Evolutionary conservation across 2,113 vertebrate species (phyloP).

Genomic region (Sialia sialis): DNA sequence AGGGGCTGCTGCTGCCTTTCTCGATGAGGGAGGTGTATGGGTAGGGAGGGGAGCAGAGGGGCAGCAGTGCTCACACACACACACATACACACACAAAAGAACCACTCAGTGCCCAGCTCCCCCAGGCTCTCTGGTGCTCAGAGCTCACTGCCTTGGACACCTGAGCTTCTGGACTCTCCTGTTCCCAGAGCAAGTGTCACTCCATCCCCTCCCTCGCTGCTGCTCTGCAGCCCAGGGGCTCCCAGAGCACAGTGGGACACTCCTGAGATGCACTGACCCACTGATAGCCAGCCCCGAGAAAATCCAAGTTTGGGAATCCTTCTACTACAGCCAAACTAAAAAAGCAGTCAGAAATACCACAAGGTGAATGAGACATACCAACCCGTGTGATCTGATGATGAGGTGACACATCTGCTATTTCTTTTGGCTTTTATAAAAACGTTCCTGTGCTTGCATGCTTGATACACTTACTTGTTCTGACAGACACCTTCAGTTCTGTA

Average conservation of each 20-base stretch:
- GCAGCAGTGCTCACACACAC: background rate
- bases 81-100: background rate
- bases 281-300: background rate
- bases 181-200: background rate
- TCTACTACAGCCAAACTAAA: background rate
- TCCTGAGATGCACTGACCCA: background rate
- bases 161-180: background rate
- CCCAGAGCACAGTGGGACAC: background rate
- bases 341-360: background rate
- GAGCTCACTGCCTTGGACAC: background rate
- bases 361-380: background rate
- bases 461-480: background rate
- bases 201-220: background rate
- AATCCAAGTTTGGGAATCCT: background rate
- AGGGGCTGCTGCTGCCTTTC: background rate
- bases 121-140: background rate
- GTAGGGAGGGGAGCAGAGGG: background rate
- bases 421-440: background rate
- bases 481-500: background rate
- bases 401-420: background rate
- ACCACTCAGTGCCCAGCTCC: background rate
- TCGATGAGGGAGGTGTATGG: accelerated
- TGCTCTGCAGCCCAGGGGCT: background rate
- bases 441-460: background rate
- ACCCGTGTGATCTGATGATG: background rate